phyloP scores from a whole-genome alignment of 2,888 invertebrate genomes.

The Acleris sparsana region DNA sequence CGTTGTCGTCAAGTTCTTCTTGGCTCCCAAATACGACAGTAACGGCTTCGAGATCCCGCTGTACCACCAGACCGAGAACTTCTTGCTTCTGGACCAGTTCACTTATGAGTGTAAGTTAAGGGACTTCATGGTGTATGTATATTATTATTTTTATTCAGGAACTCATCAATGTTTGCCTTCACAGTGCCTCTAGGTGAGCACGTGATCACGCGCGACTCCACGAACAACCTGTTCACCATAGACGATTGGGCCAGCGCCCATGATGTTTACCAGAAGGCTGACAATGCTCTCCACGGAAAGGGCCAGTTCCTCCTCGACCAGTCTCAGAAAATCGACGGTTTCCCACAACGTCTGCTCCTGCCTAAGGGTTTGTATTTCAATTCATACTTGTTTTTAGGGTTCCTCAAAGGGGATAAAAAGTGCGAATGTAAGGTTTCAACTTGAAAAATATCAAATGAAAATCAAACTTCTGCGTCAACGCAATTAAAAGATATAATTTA shows the following conservation, averaged over 20 bases:
- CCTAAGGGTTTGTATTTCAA: constrained; percentile 80
- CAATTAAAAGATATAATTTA: too few relatives aligned
- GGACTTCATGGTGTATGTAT: background rate
- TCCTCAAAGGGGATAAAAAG: too few relatives aligned
- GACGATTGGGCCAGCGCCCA: constrained; percentile 77
- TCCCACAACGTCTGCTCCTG: constrained; percentile 85
- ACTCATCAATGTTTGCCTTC: constrained; percentile 33
- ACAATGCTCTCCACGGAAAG: constrained; percentile 72
- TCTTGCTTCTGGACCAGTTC: constrained; percentile 84
- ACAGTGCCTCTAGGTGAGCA: constrained; percentile 73
- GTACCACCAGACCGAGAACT: constrained; percentile 80
- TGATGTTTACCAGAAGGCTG: constrained; percentile 73
- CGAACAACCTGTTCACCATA: constrained; percentile 82
- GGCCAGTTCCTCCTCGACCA: constrained; percentile 74
- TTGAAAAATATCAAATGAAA: too few relatives aligned
- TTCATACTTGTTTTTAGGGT: background rate
- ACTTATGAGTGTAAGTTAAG: constrained; percentile 71
- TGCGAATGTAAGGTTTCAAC: too few relatives aligned
- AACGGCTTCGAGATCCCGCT: constrained; percentile 79
- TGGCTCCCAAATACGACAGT: constrained; percentile 88
- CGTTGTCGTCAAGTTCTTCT: constrained; percentile 84
- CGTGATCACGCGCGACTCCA: constrained; percentile 81
- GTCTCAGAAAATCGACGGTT: constrained; percentile 80
- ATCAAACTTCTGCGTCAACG: too few relatives aligned
- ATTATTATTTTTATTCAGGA: background rate